Evolutionary conservation across 2,888 invertebrate genomes (phyloP).

Genomic region (Scaptomyza cyrtandrae): DNA sequence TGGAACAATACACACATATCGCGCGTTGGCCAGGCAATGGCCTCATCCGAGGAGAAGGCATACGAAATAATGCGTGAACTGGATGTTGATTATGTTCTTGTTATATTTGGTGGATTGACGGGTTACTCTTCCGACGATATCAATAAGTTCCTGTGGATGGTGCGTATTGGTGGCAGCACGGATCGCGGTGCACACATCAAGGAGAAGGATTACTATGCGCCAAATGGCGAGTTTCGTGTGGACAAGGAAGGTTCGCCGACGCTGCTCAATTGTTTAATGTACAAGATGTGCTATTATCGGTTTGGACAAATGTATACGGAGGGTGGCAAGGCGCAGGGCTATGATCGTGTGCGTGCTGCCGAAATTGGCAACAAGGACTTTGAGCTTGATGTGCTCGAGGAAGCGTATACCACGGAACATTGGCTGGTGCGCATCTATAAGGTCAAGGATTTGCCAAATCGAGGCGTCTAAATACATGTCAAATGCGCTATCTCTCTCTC

Average conservation of each 20-base stretch:
- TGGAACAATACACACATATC: constrained; percentile 99
- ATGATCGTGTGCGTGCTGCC: constrained; percentile 97
- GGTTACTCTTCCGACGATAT: constrained; percentile 99
- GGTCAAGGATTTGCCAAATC: constrained; percentile 96
- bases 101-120: constrained; percentile 99
- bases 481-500: background rate
- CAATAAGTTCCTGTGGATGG: constrained; percentile 99
- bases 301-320: constrained; percentile 98
- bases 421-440: constrained; percentile 99
- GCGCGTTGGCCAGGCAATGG: constrained; percentile 99
- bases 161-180: constrained; percentile 97
- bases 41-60: constrained; percentile 97
- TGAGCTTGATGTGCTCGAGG: constrained; percentile 98
- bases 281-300: constrained; percentile 99
- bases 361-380: constrained; percentile 99
- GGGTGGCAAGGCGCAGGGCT: constrained; percentile 97
- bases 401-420: constrained; percentile 99
- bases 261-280: constrained; percentile 98
- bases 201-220: constrained; percentile 98
- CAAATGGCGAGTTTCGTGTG: constrained; percentile 97
- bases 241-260: constrained; percentile 97
- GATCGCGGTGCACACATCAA: constrained; percentile 97
- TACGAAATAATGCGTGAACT: constrained; percentile 99
- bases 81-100: constrained; percentile 98
- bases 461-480: constrained; percentile 88